Evolutionary conservation across 1,140 invertebrate genomes (phyloP).

Genomic region (Pachyrhynchus sulphureomaculatus): DNA sequence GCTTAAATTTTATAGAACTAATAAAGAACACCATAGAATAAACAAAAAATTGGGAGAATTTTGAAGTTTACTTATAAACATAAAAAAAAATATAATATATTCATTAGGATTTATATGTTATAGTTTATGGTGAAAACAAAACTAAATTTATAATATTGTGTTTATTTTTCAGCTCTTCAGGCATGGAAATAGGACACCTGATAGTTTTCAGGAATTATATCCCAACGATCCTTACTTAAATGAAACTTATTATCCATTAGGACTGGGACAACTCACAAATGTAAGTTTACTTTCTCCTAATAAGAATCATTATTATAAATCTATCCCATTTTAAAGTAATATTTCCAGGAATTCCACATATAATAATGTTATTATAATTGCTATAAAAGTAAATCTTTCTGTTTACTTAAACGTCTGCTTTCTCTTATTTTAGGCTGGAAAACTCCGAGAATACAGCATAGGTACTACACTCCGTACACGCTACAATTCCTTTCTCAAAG

Average conservation of each 20-base stretch:
- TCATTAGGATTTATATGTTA: too few relatives aligned
- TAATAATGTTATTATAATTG: neutral
- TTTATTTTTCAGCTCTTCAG: slow-evolving; percentile 71
- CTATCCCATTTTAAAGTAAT: neutral
- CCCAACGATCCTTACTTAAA: slow-evolving; percentile 64
- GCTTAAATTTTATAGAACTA: too few relatives aligned
- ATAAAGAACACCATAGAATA: too few relatives aligned
- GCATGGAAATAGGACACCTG: slow-evolving; percentile 77
- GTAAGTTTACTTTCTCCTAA: slow-evolving; percentile 56
- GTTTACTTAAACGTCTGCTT: neutral
- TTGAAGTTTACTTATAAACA: too few relatives aligned
- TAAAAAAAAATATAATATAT: too few relatives aligned
- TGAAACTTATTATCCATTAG: slow-evolving; percentile 64
- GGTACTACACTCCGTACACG: slow-evolving; percentile 62
- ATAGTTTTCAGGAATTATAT: slow-evolving; percentile 58
- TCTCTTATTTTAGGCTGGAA: slow-evolving; percentile 31
- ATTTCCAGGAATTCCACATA: neutral
- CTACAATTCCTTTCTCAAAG: slow-evolving; percentile 62
- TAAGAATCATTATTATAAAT: neutral
- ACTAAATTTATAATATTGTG: too few relatives aligned
- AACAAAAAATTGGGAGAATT: too few relatives aligned
- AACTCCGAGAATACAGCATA: slow-evolving; percentile 58
- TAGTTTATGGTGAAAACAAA: too few relatives aligned
- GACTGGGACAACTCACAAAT: slow-evolving; percentile 71
- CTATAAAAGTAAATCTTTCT: too few relatives aligned